These are phyloP conservation scores for Oncorhynchus tshawytscha DNA, from an alignment of 2,113 vertebrate species.

Conservation along the genomic window DNA sequence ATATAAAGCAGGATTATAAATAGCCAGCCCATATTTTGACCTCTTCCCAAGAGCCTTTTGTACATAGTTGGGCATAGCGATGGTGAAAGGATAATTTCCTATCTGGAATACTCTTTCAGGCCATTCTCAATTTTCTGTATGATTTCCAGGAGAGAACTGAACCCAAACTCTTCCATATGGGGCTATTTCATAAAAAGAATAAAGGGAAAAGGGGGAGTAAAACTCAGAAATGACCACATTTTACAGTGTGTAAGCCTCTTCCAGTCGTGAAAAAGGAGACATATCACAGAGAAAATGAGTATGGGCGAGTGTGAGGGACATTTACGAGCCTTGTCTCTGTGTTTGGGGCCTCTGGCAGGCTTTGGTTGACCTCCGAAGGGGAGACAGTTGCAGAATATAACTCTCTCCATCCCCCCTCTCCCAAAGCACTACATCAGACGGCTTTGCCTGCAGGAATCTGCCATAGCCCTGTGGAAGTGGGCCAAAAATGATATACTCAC, in stretches of 20 bases:
- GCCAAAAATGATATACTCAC: constrained; percentile 70
- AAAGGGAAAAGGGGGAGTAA: constrained; percentile 18
- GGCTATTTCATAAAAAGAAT: constrained; percentile 22
- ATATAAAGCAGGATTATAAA: constrained; percentile 32
- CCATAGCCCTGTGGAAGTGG: constrained; percentile 49
- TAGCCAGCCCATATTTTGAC: constrained; percentile 29
- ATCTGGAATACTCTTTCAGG: constrained; percentile 48
- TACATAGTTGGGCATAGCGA: constrained; percentile 21
- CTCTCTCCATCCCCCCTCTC: constrained; percentile 6
- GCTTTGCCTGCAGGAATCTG: constrained; percentile 56
- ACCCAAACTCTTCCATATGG: constrained; percentile 66
- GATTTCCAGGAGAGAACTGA: constrained; percentile 48
- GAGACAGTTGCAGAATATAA: constrained; percentile 11
- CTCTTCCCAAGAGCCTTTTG: constrained; percentile 18
- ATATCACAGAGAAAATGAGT: background rate
- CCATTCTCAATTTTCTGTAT: constrained; percentile 40
- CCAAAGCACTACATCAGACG: constrained; percentile 44
- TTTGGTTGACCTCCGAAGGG: constrained; percentile 21
- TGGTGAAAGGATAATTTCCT: constrained; percentile 19
- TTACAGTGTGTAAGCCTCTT: constrained; percentile 18
- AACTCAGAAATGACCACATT: constrained; percentile 18
- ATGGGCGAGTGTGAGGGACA: constrained; percentile 4
- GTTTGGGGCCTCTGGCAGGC: background rate
- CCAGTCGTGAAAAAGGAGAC: constrained; percentile 2
- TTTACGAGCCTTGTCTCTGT: constrained; percentile 15